A percentile compares a stretch with the other conserved stretches of the same genome.
Evolutionary conservation across 2,113 vertebrate genomes (phyloP).

Genomic region (Mormoops blainvillei): DNA sequence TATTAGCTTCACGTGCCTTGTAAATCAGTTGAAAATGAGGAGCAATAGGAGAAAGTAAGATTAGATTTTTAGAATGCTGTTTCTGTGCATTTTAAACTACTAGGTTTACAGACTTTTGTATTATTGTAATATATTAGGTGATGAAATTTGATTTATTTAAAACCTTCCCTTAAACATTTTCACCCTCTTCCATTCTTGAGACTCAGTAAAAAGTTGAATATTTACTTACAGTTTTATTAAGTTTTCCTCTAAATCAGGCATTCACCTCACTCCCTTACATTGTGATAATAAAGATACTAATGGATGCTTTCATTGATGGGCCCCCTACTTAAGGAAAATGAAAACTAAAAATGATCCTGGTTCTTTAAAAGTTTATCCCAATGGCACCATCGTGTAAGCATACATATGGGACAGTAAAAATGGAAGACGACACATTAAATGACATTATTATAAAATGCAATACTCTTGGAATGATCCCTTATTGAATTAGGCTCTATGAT

Average conservation of each 20-base stretch:
- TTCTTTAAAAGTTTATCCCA: conserved; percentile 97
- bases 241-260: conserved; percentile 8
- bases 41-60: conserved; percentile 22
- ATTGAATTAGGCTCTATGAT: conserved; percentile 99
- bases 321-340: conserved; percentile 73
- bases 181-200: background rate
- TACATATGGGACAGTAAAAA: conserved; percentile 99
- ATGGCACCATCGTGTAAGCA: conserved; percentile 97
- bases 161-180: conserved; percentile 66
- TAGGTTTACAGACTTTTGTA: conserved; percentile 32
- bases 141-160: conserved; percentile 70
- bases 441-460: conserved; percentile 99
- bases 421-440: conserved; percentile 99
- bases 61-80: conserved; percentile 22
- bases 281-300: conserved; percentile 75
- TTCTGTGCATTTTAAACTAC: background rate
- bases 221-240: background rate
- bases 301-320: conserved; percentile 73
- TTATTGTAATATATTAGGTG: conserved; percentile 16
- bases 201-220: conserved; percentile 30
- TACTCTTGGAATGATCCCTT: conserved; percentile 99
- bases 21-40: conserved; percentile 37
- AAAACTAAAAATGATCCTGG: conserved; percentile 84
- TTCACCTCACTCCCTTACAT: conserved; percentile 11
- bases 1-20: background rate